Evolutionary conservation across 1,140 invertebrate genomes (phyloP).

Genomic region (Heterodera carotae): DNA sequence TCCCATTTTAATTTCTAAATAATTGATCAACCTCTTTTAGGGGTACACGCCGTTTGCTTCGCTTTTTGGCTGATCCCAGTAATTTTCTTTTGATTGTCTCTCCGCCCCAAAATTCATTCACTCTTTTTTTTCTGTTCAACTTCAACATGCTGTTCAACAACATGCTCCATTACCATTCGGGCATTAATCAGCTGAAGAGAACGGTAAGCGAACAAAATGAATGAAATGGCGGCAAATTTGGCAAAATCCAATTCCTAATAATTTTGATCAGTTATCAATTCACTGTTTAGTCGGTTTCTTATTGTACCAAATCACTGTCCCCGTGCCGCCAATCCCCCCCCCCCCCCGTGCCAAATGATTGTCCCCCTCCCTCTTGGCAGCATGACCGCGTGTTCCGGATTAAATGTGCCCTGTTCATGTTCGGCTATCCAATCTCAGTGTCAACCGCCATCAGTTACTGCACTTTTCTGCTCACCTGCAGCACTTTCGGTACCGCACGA

Average conservation of each 20-base stretch:
- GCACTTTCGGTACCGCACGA: conserved; percentile 28
- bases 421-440: conserved; percentile 43
- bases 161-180: conserved; percentile 49
- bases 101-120: neutral
- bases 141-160: conserved; percentile 57
- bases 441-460: conserved; percentile 48
- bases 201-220: conserved; percentile 7
- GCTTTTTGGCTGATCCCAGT: conserved; percentile 48
- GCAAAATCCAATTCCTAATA: too few relatives aligned
- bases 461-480: conserved; percentile 40
- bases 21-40: conserved; percentile 38
- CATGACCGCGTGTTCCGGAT: conserved; percentile 43
- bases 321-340: too few relatives aligned
- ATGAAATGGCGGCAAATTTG: conserved; percentile 5
- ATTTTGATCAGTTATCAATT: neutral
- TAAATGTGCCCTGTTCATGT: conserved; percentile 45
- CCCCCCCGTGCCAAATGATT: neutral
- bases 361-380: conserved; percentile 22
- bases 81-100: neutral
- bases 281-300: too few relatives aligned
- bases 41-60: conserved; percentile 49
- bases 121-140: conserved; percentile 35
- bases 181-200: conserved; percentile 22
- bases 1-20: too few relatives aligned
- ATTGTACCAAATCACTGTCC: too few relatives aligned